phyloP scores from a whole-genome alignment of 2,797 vertebrate genomes.

The Sphenopsis melanotis region DNA sequence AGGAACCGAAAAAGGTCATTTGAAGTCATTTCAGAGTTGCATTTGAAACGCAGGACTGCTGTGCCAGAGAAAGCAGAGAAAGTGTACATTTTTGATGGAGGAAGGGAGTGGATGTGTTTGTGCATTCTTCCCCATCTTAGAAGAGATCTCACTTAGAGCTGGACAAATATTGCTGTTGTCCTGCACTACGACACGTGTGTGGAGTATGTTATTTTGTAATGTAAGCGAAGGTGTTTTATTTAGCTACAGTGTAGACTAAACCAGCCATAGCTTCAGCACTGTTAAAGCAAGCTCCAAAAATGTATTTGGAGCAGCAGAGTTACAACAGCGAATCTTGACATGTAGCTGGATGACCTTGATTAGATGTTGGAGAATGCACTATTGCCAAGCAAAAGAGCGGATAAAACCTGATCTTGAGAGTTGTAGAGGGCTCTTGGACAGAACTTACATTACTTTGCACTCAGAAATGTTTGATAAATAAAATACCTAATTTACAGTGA shows the following conservation, averaged over 20 bases:
- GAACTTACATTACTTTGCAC: neutral
- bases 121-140: neutral
- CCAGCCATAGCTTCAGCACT: neutral
- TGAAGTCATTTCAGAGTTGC: constrained; percentile 35
- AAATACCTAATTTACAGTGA: neutral
- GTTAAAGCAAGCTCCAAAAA: neutral
- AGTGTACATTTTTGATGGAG: neutral
- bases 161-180: neutral
- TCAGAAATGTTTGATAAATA: neutral
- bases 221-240: neutral
- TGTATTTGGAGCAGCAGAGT: neutral
- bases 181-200: fast-evolving
- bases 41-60: neutral
- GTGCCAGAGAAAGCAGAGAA: constrained; percentile 3
- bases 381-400: neutral
- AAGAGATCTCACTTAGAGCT: neutral
- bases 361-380: neutral
- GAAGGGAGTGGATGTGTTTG: neutral
- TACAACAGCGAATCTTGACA: neutral
- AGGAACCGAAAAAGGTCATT: neutral
- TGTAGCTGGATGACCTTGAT: neutral
- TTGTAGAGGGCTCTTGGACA: neutral
- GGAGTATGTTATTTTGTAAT: neutral
- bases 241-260: neutral
- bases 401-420: neutral